A percentile compares a stretch with the other conserved stretches of the same genome.
These are phyloP conservation scores for Tapera naevia DNA, from an alignment of 2,797 vertebrate species.

Conservation along the genomic window DNA sequence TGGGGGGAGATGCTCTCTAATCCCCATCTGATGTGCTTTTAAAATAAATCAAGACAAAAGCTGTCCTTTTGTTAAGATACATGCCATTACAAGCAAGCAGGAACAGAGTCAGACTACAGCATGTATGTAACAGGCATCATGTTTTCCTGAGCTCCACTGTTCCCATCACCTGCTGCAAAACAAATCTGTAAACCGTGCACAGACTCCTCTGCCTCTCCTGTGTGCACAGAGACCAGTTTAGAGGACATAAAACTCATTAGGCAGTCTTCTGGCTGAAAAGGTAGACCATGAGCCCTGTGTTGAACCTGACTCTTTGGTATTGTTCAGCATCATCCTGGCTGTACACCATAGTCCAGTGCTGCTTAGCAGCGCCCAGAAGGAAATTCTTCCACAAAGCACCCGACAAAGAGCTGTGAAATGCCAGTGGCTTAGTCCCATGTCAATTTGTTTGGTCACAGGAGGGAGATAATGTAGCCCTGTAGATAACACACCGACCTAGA, in stretches of 20 bases:
- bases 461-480: background rate
- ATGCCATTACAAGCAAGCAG: rapidly evolving
- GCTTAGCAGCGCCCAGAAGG: background rate
- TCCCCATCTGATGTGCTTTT: background rate
- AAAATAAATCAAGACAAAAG: background rate
- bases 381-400: background rate
- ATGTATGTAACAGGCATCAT: rapidly evolving
- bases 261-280: background rate
- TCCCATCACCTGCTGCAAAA: background rate
- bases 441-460: rapidly evolving
- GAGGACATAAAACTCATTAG: background rate
- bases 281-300: background rate
- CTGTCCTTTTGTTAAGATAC: background rate
- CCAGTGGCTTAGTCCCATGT: background rate
- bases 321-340: background rate
- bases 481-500: background rate
- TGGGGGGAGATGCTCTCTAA: background rate
- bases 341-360: rapidly evolving
- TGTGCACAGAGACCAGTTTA: background rate
- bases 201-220: background rate
- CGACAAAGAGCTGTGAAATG: background rate
- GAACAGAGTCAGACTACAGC: background rate
- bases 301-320: rapidly evolving
- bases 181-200: background rate
- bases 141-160: rapidly evolving